Evolutionary conservation across 53 echinoderm and acorn worm species (phyloP), one percentile per base, ranked within the genome.

Genomic region (Mesocentrotus franciscanus): DNA sequence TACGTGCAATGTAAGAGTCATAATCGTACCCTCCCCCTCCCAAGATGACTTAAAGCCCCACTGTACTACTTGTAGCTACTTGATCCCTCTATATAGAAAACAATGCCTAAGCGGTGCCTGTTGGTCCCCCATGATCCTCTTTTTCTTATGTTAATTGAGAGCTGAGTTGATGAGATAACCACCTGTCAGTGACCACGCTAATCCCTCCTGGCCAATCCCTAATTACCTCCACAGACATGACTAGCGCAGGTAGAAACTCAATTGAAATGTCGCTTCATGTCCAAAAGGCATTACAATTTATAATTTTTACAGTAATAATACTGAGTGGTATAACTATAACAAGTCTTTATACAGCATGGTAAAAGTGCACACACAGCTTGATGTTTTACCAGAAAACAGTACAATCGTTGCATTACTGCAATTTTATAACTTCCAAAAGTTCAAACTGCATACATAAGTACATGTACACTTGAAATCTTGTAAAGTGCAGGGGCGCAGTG

Each of bases 401-500:
- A 18, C 39, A 39, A 15, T 18, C 20, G 42, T 29, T 35, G 81
- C 81, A 42, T 29, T 22, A 81, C 39, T 81, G 81, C 81, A 81
- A 42, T 17, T 15, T 18, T 81, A 18, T 42, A 20, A 20, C 81
- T 81, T 15, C 42, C 22, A 32, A 14, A 42, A 16, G 36, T 39
- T 42, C 81, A 81, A 0, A 17, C 81, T 36, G 81, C 81, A 81
- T 42, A 18, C 16, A 81, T 22, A 17, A 17, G 27, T 74, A 74
- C 27, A 72, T 9, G 15, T 62, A 26, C 32, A 30, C 32, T 12
- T 29, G 30, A 74, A 10, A 74, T 18, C 16, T 39, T 16, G 8
- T 81, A 16, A 78, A 79, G 10, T 81, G 81, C 81, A 81, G 81
- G n/a, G 42, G 20, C 81, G 81, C 81, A 36, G 81, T 39, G 42